Percentiles rank a stretch among this genome's conserved stretches.
phyloP scores from a whole-genome alignment of 2,113 vertebrate genomes.

The Neolamprologus longior region DNA sequence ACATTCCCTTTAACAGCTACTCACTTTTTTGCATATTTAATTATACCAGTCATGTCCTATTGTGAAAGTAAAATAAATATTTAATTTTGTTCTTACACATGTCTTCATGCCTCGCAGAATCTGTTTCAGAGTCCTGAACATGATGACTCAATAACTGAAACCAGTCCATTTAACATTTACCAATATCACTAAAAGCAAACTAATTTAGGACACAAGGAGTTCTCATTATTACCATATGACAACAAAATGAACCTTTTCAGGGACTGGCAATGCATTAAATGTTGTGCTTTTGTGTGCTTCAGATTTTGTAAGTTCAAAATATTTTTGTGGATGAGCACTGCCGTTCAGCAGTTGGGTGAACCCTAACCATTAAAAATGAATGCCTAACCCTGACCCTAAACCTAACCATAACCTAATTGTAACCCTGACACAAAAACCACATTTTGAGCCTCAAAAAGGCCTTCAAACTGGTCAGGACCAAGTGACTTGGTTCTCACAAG shows the following conservation, averaged over 20 bases:
- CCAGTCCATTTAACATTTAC: not conserved
- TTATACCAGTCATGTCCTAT: not conserved
- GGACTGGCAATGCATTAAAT: not conserved
- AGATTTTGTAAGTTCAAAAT: not conserved
- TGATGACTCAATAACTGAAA: not conserved
- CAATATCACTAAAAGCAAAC: not conserved
- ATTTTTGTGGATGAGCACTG: not conserved
- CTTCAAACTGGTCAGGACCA: not conserved
- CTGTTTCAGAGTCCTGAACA: not conserved
- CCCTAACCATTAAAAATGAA: not conserved
- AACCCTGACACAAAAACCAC: not conserved
- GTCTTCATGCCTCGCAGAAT: not conserved
- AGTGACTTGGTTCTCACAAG: not conserved
- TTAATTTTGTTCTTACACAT: not conserved
- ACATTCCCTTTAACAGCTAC: not conserved
- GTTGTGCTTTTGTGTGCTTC: not conserved
- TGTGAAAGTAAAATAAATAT: not conserved
- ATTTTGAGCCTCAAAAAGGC: not conserved
- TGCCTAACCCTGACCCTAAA: not conserved
- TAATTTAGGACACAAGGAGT: not conserved
- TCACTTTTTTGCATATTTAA: not conserved
- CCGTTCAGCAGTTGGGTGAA: not conserved
- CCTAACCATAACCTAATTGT: not conserved
- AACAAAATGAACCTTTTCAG: not conserved
- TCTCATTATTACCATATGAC: not conserved